Conservation (phyloP, 2,113 vertebrate genomes). For the Mustela lutreola region DNA sequence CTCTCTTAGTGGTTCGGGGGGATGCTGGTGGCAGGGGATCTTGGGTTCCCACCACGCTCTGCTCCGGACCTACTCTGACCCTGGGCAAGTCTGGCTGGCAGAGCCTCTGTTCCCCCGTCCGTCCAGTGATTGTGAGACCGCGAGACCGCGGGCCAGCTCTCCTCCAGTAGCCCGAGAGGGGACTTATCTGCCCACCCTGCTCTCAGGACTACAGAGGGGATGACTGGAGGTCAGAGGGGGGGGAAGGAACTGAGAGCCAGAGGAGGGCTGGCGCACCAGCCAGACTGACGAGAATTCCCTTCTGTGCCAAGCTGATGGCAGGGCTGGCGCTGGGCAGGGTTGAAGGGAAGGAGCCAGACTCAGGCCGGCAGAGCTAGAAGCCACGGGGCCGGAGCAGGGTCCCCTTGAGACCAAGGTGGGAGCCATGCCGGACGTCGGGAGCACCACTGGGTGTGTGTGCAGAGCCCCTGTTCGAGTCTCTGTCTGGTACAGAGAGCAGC, state of each 20-base stretch:
- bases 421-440: too few species aligned
- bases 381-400: rapidly evolving
- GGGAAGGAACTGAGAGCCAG: neutral
- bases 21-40: neutral
- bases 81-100: neutral
- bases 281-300: neutral
- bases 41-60: neutral
- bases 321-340: neutral
- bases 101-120: neutral
- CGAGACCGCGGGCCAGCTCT: too few species aligned
- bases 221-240: neutral
- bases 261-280: neutral
- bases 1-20: too few species aligned
- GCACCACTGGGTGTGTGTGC: too few species aligned
- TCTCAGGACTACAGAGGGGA: neutral
- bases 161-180: neutral
- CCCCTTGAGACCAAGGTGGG: neutral
- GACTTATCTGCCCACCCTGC: neutral
- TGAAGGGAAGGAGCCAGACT: neutral
- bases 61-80: neutral
- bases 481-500: neutral
- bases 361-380: neutral
- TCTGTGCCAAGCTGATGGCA: neutral
- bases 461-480: neutral
- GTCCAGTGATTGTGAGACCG: neutral